Evolutionary conservation across 1,140 invertebrate genomes (phyloP), one percentile per base, ranked within the genome.

Genomic region (Ladona fulva): DNA sequence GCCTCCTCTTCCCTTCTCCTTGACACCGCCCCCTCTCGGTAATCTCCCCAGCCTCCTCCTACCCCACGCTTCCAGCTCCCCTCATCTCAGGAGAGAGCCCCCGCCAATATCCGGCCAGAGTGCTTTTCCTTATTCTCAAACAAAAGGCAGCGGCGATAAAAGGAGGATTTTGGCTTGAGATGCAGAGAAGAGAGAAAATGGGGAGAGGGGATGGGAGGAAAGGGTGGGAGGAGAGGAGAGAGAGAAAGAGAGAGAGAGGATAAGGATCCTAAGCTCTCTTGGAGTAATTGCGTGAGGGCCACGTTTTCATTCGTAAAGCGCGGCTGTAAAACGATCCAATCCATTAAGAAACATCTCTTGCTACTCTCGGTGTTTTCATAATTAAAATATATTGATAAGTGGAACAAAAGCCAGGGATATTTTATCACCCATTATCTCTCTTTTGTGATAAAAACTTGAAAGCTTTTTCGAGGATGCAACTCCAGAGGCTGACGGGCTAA

Each of bases 361-460:
- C 52, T 66, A 66, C 52, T 66, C 52, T 66, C 52, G 16, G 14
- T 66, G 52, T 66, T 66, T 66, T 66, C 52, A 66, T 66, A 66
- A 66, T 66, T 66, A 66, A 66, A 66, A 66, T 66, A 66, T 66
- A 66, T 66, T 66, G 52, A 66, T 66, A 66, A 66, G 52, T 66
- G 52, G 52, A 66, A 66, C 52, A 66, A 66, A 66, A 66, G 52
- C 52, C 52, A 19, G 3, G 16, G 52, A 22, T 19, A 66, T 66
- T 66, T 66, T 66, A 66, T 66, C 52, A 12, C 52, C 52, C 52
- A 66, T 66, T 66, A 66, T 6, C 52, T 66, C 14, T 19, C 52
- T 16, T 66, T 22, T 12, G 52, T 6, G 52, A 66, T 66, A 66
- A 66, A 37, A 66, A 66, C 52, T 66, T 66, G n/a, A 66, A 66